Conservation (phyloP, 1,140 invertebrate species). For the Arctopsyche grandis region DNA sequence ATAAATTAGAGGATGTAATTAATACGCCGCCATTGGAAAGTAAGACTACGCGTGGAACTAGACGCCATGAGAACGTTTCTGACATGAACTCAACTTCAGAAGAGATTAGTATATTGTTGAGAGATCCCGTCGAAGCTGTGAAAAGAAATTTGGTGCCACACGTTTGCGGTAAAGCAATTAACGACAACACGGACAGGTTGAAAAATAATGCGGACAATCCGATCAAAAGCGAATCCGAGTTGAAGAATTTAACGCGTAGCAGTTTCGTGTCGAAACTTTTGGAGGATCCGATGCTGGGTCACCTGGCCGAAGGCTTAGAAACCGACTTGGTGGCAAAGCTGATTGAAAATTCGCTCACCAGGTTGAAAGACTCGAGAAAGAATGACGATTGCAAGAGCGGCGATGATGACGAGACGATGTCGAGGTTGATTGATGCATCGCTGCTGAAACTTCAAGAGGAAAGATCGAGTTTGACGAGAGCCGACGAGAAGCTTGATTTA, state of each 20-base stretch:
- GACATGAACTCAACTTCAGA: slow-evolving; percentile 56
- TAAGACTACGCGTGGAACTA: slow-evolving; percentile 52
- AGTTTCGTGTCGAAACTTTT: slow-evolving; percentile 68
- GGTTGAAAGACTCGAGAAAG: slow-evolving; percentile 68
- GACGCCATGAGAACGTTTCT: slow-evolving; percentile 54
- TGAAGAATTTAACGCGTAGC: slow-evolving; percentile 47
- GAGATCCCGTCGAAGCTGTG: slow-evolving; percentile 77
- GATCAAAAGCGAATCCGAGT: slow-evolving; percentile 54
- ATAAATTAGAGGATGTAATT: neutral
- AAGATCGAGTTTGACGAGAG: slow-evolving; percentile 54
- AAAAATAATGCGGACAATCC: slow-evolving; percentile 55
- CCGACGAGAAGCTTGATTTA: slow-evolving; percentile 38
- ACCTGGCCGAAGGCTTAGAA: slow-evolving; percentile 70
- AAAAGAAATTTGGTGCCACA: slow-evolving; percentile 76
- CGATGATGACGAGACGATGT: slow-evolving; percentile 69
- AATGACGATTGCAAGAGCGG: slow-evolving; percentile 63
- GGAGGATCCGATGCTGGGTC: slow-evolving; percentile 70
- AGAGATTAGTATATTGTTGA: slow-evolving; percentile 68
- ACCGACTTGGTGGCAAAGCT: slow-evolving; percentile 69
- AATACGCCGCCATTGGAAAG: slow-evolving; percentile 41
- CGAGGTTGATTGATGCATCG: slow-evolving; percentile 69
- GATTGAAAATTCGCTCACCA: slow-evolving; percentile 72
- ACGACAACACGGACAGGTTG: slow-evolving; percentile 50
- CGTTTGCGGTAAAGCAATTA: slow-evolving; percentile 71
- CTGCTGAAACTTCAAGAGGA: slow-evolving; percentile 66